Percentiles rank a stretch among this genome's conserved stretches.
These are phyloP conservation scores for Tyria jacobaeae DNA, from an alignment of 2,888 invertebrate genomes.

Conservation along the genomic window DNA sequence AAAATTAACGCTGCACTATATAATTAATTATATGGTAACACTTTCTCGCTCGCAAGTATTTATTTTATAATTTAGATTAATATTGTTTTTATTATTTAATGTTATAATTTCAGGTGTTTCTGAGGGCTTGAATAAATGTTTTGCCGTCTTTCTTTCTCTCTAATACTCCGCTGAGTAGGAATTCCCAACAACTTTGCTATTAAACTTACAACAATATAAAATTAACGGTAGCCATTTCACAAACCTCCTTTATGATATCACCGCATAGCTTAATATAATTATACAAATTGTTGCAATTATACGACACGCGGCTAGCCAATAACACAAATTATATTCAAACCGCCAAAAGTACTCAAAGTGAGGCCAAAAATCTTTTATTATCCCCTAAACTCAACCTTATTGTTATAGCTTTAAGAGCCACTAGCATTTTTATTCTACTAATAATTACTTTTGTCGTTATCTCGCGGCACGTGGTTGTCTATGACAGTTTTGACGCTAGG, in stretches of 20 bases:
- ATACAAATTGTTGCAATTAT: constrained; percentile 46
- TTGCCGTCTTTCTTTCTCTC: too few species aligned
- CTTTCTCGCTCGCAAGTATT: too few species aligned
- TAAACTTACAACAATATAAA: constrained; percentile 10
- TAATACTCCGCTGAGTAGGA: too few species aligned
- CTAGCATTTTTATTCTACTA: background rate
- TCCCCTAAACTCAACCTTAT: constrained; percentile 16
- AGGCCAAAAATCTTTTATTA: background rate
- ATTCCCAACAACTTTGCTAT: constrained; percentile 13
- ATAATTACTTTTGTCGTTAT: constrained; percentile 11
- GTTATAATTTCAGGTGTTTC: too few species aligned
- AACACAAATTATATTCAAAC: constrained; percentile 44
- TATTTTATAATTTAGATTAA: too few species aligned
- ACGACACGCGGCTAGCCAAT: constrained; percentile 41
- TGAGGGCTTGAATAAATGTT: too few species aligned
- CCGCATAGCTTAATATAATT: constrained; percentile 45
- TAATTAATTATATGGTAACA: too few species aligned
- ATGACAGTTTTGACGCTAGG: constrained; percentile 48
- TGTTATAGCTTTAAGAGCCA: background rate
- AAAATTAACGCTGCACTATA: too few species aligned
- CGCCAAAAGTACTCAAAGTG: background rate
- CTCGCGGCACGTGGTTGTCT: constrained; percentile 38
- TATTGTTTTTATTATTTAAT: too few species aligned
- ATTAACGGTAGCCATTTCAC: constrained; percentile 19
- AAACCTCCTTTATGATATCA: constrained; percentile 17